Conservation (phyloP, 2,888 invertebrate genomes). For the Tipula helvola region DNA sequence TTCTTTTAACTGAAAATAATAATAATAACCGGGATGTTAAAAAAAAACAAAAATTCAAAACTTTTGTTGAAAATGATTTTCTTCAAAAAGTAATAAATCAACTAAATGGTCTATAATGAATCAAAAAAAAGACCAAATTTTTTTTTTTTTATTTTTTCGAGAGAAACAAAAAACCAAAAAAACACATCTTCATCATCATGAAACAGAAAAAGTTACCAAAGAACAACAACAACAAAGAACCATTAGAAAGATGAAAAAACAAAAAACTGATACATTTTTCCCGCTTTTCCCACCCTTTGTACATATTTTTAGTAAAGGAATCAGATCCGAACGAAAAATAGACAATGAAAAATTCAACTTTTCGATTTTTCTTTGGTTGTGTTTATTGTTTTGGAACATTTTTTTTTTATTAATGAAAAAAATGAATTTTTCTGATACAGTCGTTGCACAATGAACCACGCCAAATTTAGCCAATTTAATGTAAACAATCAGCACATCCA, state of each 20-base stretch:
- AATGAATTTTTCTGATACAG: not conserved
- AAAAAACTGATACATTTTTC: not conserved
- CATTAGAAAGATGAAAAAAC: not conserved
- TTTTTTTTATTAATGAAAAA: not conserved
- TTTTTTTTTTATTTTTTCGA: not conserved
- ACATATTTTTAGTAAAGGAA: not conserved
- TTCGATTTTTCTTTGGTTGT: not conserved
- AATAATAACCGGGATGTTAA: not conserved
- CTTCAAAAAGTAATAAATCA: not conserved
- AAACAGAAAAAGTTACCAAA: not conserved
- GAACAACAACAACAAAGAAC: not conserved
- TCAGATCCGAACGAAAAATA: not conserved
- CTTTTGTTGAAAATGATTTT: slow-evolving; percentile 4
- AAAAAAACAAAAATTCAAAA: not conserved
- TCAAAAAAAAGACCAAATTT: not conserved
- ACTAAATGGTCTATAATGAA: not conserved
- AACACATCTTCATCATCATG: not conserved
- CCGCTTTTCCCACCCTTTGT: not conserved
- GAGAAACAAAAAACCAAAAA: not conserved
- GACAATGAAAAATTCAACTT: not conserved
- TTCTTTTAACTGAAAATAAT: not conserved
- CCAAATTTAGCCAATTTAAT: not conserved
- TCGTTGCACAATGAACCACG: not conserved
- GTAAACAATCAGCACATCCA: not conserved
- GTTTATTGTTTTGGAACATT: not conserved